phyloP scores from a whole-genome alignment of 2,888 invertebrate species.

The Cephus spinipes region DNA sequence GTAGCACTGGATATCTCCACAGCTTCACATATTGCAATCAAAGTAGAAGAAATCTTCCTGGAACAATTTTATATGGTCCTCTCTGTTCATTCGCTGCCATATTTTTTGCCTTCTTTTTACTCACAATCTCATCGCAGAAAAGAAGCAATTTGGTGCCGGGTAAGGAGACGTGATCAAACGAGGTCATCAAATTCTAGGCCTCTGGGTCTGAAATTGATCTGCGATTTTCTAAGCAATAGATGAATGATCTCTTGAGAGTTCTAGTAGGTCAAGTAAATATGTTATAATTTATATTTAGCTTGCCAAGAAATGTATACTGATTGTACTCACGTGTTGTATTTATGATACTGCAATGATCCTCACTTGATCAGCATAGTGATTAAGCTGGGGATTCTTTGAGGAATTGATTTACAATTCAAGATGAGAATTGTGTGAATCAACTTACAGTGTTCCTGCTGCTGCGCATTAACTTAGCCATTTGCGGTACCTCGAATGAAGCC shows the following conservation, averaged over 20 bases:
- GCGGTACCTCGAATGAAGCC: not conserved
- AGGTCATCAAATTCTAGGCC: conserved; percentile 2
- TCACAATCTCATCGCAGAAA: not conserved
- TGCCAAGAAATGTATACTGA: not conserved
- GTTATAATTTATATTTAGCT: not conserved
- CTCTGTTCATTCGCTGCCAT: not conserved
- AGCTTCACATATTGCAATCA: not conserved
- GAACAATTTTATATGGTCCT: not conserved
- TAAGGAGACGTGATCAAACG: not conserved
- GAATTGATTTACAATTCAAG: not conserved
- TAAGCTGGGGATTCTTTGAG: not conserved
- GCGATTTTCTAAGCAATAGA: not conserved
- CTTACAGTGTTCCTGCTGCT: not conserved
- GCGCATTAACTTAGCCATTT: not conserved
- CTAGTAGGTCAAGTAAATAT: not conserved
- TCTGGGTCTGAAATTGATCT: conserved; percentile 1
- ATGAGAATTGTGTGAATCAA: not conserved
- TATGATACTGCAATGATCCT: not conserved
- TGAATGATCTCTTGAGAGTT: not conserved
- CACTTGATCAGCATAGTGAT: not conserved
- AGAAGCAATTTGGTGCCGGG: not conserved
- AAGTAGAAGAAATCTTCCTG: not conserved
- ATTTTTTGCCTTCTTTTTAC: not conserved
- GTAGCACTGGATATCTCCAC: not conserved
- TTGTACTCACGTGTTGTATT: not conserved